These are phyloP conservation scores for Platerodrilus igneus DNA, from an alignment of 2,888 invertebrate species.

Conservation along the genomic window DNA sequence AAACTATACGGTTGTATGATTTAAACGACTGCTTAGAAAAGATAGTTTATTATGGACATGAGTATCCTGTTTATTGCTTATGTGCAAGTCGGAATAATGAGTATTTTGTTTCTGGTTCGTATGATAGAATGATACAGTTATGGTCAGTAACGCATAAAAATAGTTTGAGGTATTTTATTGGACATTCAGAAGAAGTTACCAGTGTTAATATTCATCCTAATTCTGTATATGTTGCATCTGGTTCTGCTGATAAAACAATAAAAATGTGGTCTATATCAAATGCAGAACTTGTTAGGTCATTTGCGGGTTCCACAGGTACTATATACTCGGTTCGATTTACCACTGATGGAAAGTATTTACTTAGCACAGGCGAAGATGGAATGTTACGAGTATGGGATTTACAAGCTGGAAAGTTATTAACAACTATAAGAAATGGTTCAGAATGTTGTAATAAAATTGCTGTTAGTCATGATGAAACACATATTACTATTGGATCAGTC, in stretches of 20 bases:
- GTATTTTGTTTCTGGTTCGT: constrained; percentile 75
- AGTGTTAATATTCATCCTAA: constrained; percentile 91
- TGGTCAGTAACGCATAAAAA: constrained; percentile 72
- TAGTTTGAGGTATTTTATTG: constrained; percentile 79
- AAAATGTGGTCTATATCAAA: constrained; percentile 83
- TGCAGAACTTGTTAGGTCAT: constrained; percentile 74
- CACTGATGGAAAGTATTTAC: constrained; percentile 77
- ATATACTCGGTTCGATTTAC: constrained; percentile 78
- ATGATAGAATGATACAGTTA: constrained; percentile 73
- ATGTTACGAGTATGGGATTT: constrained; percentile 71
- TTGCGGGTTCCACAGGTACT: constrained; percentile 71
- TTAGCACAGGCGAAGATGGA: constrained; percentile 76
- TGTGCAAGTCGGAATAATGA: constrained; percentile 62
- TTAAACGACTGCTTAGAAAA: constrained; percentile 34
- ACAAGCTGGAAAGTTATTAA: constrained; percentile 57
- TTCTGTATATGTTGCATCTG: constrained; percentile 82
- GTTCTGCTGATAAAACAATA: constrained; percentile 84
- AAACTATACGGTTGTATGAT: constrained; percentile 39
- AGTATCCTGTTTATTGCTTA: constrained; percentile 86
- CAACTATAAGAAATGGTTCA: constrained; percentile 62
- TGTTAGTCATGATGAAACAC: constrained; percentile 57
- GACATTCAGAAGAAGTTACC: constrained; percentile 85
- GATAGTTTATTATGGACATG: constrained; percentile 65
- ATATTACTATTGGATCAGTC: constrained; percentile 64
- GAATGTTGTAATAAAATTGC: constrained; percentile 58